Conservation (phyloP, 2,888 invertebrate species). For the Dorcus hopei region DNA sequence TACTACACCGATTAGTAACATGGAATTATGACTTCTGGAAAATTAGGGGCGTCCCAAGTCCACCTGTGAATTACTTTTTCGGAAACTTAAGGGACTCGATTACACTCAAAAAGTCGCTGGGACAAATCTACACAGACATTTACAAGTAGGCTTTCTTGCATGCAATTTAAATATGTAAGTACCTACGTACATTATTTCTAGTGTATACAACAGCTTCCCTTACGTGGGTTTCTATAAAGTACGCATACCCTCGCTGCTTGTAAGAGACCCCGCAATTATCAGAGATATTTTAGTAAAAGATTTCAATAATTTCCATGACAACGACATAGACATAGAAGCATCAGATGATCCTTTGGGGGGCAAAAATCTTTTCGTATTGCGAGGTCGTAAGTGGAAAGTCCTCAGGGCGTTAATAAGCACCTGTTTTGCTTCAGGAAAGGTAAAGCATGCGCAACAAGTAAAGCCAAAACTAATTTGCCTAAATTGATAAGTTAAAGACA, state of each 20-base stretch:
- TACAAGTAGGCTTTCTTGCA: conserved; percentile 32
- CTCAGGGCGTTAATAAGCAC: conserved; percentile 51
- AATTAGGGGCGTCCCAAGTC: conserved; percentile 30
- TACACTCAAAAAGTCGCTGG: conserved; percentile 29
- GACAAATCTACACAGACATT: conserved; percentile 32
- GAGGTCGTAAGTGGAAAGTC: conserved; percentile 52
- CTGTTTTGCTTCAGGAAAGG: conserved; percentile 52
- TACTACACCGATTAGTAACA: background rate
- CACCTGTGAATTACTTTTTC: conserved; percentile 27
- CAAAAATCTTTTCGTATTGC: conserved; percentile 51
- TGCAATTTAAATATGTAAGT: conserved; percentile 5
- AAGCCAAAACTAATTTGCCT: background rate
- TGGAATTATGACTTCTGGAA: conserved; percentile 21
- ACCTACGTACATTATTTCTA: conserved; percentile 1
- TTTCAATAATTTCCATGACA: conserved; percentile 43
- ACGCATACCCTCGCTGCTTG: conserved; percentile 35
- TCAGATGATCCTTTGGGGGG: conserved; percentile 49
- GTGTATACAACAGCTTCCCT: conserved; percentile 26
- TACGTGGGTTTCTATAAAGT: conserved; percentile 44
- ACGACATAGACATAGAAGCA: conserved; percentile 43
- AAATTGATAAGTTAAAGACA: conserved; percentile 44
- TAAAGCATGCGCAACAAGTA: conserved; percentile 23
- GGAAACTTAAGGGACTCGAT: conserved; percentile 34
- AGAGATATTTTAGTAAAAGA: conserved; percentile 40
- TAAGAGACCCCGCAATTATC: conserved; percentile 42